Conservation (phyloP, 2,888 invertebrate species). For the Cecidostiba fungosa region DNA sequence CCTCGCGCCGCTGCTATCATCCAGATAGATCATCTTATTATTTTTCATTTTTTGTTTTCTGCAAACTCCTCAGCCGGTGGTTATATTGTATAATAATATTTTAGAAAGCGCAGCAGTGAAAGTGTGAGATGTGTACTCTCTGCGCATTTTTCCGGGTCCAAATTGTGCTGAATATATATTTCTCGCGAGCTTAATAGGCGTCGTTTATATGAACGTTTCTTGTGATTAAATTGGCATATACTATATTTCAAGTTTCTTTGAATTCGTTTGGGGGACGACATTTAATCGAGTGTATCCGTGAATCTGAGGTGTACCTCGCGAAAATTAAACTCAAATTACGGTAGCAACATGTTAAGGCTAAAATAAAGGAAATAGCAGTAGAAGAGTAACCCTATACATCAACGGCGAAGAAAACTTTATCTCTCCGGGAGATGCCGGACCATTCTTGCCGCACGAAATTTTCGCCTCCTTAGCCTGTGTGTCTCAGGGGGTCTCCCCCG, state of each 20-base stretch:
- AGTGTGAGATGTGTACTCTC: not conserved
- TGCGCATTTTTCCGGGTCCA: not conserved
- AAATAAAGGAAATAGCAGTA: conserved; percentile 26
- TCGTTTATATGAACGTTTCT: not conserved
- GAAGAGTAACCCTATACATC: conserved; percentile 33
- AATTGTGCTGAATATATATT: not conserved
- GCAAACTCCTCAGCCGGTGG: not conserved
- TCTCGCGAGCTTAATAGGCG: not conserved
- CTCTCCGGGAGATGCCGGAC: conserved; percentile 17
- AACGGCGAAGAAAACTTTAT: conserved; percentile 42
- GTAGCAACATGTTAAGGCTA: conserved; percentile 5
- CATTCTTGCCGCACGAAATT: conserved; percentile 33
- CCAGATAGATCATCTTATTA: conserved; percentile 34
- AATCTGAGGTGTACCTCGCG: not conserved
- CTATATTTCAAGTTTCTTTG: too few relatives aligned
- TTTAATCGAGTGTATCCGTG: not conserved
- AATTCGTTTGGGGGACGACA: too few relatives aligned
- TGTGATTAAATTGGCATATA: not conserved
- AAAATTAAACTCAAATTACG: conserved; percentile 47
- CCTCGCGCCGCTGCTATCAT: not conserved
- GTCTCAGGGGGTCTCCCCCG: not conserved
- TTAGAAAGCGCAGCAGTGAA: conserved; percentile 37
- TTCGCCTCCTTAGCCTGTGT: conserved; percentile 31
- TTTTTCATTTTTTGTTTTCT: conserved; percentile 18
- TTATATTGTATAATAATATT: conserved; percentile 38